These are phyloP conservation scores for Melanophora roralis DNA, from an alignment of 2,888 invertebrate species.

Conservation along the genomic window DNA sequence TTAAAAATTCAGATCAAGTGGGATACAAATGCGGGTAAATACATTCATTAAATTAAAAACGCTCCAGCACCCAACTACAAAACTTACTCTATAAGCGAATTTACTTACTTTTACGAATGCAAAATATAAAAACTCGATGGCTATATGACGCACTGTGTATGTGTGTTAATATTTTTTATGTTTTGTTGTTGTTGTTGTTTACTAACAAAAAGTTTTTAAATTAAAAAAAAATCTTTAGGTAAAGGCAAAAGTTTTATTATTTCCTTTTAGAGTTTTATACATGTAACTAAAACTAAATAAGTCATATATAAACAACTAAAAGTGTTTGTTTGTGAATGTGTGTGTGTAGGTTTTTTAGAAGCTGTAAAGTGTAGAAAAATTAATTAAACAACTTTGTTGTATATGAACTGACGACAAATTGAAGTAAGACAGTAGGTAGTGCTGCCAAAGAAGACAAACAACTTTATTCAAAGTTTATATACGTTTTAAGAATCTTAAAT, in stretches of 20 bases:
- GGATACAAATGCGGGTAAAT: too few species aligned
- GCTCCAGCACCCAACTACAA: too few species aligned
- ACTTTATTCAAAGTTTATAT: background rate
- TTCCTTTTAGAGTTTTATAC: background rate
- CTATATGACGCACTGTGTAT: too few species aligned
- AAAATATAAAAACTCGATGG: too few species aligned
- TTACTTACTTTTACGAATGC: too few species aligned
- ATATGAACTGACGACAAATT: background rate
- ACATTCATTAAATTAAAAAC: too few species aligned
- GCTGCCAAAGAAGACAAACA: background rate
- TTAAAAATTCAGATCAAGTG: too few species aligned
- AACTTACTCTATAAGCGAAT: too few species aligned
- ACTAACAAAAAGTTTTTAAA: background rate
- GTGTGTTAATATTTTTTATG: too few species aligned
- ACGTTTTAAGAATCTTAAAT: background rate
- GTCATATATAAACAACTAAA: background rate
- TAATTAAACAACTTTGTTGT: slow-evolving; percentile 1
- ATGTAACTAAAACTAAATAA: background rate
- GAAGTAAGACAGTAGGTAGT: background rate
- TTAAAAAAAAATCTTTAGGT: background rate
- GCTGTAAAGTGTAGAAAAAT: background rate
- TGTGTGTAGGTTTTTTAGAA: background rate
- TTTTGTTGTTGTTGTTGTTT: too few species aligned
- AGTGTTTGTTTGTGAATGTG: background rate
- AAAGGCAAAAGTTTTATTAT: background rate